These are phyloP conservation scores for Ashinkailepas kermadecensis DNA, from an alignment of 2,888 invertebrate species.

Conservation along the genomic window DNA sequence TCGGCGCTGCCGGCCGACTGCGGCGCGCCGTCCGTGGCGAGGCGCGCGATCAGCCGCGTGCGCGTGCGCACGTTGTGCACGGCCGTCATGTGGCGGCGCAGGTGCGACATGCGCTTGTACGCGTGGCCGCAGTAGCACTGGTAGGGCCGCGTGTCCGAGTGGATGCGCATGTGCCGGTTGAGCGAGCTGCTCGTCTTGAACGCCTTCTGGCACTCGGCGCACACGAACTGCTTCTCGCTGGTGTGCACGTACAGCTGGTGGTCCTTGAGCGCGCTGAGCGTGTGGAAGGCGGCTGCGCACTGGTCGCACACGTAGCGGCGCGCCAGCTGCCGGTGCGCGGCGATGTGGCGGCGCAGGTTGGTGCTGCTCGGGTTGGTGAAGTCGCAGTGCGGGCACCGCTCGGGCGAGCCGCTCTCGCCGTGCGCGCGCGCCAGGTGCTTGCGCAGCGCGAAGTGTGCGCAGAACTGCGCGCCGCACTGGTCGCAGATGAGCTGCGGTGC, in stretches of 20 bases:
- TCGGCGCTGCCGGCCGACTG: neutral
- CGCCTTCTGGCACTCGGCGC: constrained; percentile 13
- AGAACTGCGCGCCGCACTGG: constrained; percentile 11
- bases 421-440: constrained; percentile 16
- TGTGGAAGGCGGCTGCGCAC: constrained; percentile 22
- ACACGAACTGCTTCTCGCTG: neutral
- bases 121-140: constrained; percentile 18
- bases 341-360: constrained; percentile 4
- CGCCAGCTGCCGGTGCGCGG: neutral
- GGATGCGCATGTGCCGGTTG: constrained; percentile 3
- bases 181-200: constrained; percentile 21
- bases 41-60: constrained; percentile 1
- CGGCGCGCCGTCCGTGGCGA: neutral
- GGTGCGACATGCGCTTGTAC: constrained; percentile 17
- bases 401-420: neutral
- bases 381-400: constrained; percentile 12
- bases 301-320: constrained; percentile 20
- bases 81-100: constrained; percentile 14
- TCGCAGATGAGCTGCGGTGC: neutral
- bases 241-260: constrained; percentile 19
- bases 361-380: neutral
- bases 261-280: constrained; percentile 20
- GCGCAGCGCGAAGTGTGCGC: neutral
- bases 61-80: constrained; percentile 15
- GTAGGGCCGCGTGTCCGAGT: constrained; percentile 7